Conservation (phyloP, 2,888 invertebrate genomes). For the Drosophila robusta region DNA sequence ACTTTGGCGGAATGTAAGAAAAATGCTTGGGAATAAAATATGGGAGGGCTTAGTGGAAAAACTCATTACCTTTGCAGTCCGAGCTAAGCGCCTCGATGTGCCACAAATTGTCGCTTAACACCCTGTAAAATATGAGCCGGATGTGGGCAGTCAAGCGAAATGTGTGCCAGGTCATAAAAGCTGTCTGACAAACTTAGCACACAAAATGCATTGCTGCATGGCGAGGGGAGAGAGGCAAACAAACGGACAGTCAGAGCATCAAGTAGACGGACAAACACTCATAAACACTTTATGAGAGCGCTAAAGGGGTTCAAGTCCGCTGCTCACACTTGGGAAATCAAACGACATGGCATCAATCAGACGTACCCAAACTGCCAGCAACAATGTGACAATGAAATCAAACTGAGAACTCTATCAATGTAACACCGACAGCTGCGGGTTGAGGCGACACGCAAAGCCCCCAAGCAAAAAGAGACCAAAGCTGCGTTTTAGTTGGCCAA, state of each 20-base stretch:
- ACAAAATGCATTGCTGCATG: slow-evolving; percentile 41
- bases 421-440: slow-evolving; percentile 28
- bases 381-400: slow-evolving; percentile 76
- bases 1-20: slow-evolving; percentile 7
- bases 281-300: slow-evolving; percentile 73
- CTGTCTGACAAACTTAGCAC: slow-evolving; percentile 47
- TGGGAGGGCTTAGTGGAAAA: slow-evolving; percentile 23
- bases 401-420: slow-evolving; percentile 50
- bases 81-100: slow-evolving; percentile 50
- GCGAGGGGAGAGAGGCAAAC: background rate
- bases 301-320: slow-evolving; percentile 39
- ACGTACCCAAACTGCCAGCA: slow-evolving; percentile 49
- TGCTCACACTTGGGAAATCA: slow-evolving; percentile 71
- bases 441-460: slow-evolving; percentile 6
- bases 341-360: slow-evolving; percentile 68
- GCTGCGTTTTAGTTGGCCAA: slow-evolving; percentile 53
- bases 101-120: slow-evolving; percentile 76
- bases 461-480: slow-evolving; percentile 20
- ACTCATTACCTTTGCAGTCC: slow-evolving; percentile 54
- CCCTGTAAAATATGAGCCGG: slow-evolving; percentile 69
- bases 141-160: slow-evolving; percentile 35
- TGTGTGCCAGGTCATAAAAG: slow-evolving; percentile 62
- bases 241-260: slow-evolving; percentile 3
- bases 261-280: slow-evolving; percentile 40
- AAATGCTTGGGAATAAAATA: slow-evolving; percentile 33